Percentiles rank a stretch among this genome's conserved stretches.
These are phyloP conservation scores for Nephrotoma appendiculata DNA, from an alignment of 2,888 invertebrate genomes.

Conservation along the genomic window DNA sequence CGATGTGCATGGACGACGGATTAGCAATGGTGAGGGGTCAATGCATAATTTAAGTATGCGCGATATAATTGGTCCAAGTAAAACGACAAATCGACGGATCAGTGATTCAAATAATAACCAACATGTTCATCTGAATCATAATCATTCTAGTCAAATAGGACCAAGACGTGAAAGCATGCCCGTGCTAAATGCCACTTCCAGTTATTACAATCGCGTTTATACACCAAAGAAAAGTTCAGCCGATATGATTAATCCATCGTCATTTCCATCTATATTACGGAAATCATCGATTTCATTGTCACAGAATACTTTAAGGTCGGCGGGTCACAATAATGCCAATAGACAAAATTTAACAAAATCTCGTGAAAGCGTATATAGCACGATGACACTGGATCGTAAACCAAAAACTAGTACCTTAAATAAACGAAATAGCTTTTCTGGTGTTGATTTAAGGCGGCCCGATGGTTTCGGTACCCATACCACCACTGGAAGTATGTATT, in stretches of 20 bases:
- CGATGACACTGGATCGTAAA: not conserved
- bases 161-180: slow-evolving; percentile 4
- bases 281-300: slow-evolving; percentile 40
- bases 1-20: slow-evolving; percentile 47
- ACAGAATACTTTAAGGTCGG: slow-evolving; percentile 30
- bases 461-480: not conserved
- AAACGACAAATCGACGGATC: not conserved
- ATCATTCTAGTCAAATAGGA: not conserved
- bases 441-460: not conserved
- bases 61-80: slow-evolving; percentile 5
- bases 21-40: not conserved
- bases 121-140: not conserved
- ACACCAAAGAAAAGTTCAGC: slow-evolving; percentile 15
- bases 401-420: slow-evolving; percentile 2
- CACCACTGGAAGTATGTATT: slow-evolving; percentile 10
- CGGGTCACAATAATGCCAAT: slow-evolving; percentile 33
- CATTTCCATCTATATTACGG: slow-evolving; percentile 51
- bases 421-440: slow-evolving; percentile 10
- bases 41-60: slow-evolving; percentile 3
- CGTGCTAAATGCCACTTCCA: not conserved
- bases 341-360: slow-evolving; percentile 32
- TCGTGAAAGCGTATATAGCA: slow-evolving; percentile 13
- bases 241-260: slow-evolving; percentile 39
- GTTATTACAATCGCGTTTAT: slow-evolving; percentile 8
- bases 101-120: slow-evolving; percentile 1